Evolutionary conservation across 2,888 invertebrate genomes (phyloP).

Genomic region (Clistopyga incitator): DNA sequence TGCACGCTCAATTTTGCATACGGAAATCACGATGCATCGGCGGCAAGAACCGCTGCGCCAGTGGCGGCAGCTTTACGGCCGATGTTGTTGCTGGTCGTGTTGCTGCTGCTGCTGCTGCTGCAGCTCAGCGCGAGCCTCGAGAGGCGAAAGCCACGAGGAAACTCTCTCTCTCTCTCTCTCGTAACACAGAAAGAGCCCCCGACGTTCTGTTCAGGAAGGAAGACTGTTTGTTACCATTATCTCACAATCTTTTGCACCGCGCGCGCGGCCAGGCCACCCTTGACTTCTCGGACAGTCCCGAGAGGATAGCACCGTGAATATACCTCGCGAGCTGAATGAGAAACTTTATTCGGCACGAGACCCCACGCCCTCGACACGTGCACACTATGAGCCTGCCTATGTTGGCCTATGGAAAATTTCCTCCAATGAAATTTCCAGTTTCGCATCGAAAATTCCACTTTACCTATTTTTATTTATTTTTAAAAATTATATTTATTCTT

Average conservation of each 20-base stretch:
- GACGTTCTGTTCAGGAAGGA: slow-evolving; percentile 84
- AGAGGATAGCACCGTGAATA: slow-evolving; percentile 29
- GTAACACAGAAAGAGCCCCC: slow-evolving; percentile 62
- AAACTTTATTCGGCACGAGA: slow-evolving; percentile 59
- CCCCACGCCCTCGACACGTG: slow-evolving; percentile 30
- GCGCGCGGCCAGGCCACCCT: slow-evolving; percentile 42
- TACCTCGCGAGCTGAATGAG: slow-evolving; percentile 40
- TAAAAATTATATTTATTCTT: too few relatives aligned
- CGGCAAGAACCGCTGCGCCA: slow-evolving; percentile 31
- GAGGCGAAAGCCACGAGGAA: slow-evolving; percentile 39
- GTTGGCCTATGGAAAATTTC: too few relatives aligned
- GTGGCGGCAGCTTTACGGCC: slow-evolving; percentile 50
- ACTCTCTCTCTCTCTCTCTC: slow-evolving; percentile 14
- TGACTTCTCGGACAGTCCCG: slow-evolving; percentile 35
- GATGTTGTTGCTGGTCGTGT: slow-evolving; percentile 31
- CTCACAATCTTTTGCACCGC: slow-evolving; percentile 75
- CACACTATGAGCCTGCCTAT: not conserved
- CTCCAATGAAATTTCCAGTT: too few relatives aligned
- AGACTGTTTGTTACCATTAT: slow-evolving; percentile 84
- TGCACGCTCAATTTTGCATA: slow-evolving; percentile 83
- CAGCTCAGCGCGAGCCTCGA: not conserved
- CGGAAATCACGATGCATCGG: slow-evolving; percentile 82
- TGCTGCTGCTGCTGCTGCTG: slow-evolving; percentile 15
- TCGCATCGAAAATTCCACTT: too few relatives aligned
- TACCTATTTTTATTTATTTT: too few relatives aligned